A percentile compares a stretch with the other conserved stretches of the same genome.
phyloP scores from a whole-genome alignment of 2,888 invertebrate species.

The Megalurothrips usitatus region DNA sequence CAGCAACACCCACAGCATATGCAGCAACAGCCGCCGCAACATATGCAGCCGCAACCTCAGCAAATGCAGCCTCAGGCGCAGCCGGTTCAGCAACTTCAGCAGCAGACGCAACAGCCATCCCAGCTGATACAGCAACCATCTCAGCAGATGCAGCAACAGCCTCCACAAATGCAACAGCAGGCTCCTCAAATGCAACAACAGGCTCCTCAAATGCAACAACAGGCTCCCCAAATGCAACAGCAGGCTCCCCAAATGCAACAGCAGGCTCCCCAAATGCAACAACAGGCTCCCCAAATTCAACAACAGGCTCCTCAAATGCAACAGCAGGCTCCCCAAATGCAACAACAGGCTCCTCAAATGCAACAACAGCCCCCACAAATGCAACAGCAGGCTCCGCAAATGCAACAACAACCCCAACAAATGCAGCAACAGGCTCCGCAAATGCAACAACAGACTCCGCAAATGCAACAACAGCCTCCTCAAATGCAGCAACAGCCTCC shows the following conservation, averaged over 20 bases:
- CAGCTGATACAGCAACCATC: slow-evolving; percentile 50
- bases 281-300: slow-evolving; percentile 39
- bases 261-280: slow-evolving; percentile 40
- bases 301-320: slow-evolving; percentile 38
- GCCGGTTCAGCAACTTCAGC: slow-evolving; percentile 36
- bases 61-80: slow-evolving; percentile 37
- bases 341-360: slow-evolving; percentile 43
- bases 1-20: slow-evolving; percentile 33
- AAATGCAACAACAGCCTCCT: slow-evolving; percentile 38
- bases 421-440: slow-evolving; percentile 36
- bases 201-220: slow-evolving; percentile 51
- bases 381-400: slow-evolving; percentile 37
- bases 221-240: slow-evolving; percentile 47
- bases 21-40: slow-evolving; percentile 32
- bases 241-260: slow-evolving; percentile 33
- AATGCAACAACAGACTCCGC: slow-evolving; percentile 41
- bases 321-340: slow-evolving; percentile 39
- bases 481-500: slow-evolving; percentile 30
- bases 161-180: slow-evolving; percentile 39
- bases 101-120: slow-evolving; percentile 40
- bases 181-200: slow-evolving; percentile 48
- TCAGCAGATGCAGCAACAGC: slow-evolving; percentile 48
- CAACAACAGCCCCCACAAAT: slow-evolving; percentile 50
- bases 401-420: slow-evolving; percentile 39
- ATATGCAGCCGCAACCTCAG: slow-evolving; percentile 35